These are phyloP conservation scores for Gisinianus flammeolus DNA, from an alignment of 2,888 invertebrate species.

Conservation along the genomic window DNA sequence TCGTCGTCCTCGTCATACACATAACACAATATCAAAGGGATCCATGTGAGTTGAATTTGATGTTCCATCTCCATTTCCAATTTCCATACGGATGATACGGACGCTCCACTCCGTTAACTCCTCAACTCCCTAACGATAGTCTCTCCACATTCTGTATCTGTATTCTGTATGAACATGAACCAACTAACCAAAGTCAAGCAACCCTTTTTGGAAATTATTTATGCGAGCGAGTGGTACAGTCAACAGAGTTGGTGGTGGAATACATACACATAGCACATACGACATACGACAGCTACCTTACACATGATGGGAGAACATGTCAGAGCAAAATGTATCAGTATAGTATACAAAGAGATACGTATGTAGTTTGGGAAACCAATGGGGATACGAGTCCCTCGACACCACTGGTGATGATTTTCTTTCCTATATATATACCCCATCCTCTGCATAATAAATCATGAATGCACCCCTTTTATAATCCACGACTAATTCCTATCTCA, in stretches of 20 bases:
- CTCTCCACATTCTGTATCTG: neutral
- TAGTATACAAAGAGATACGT: neutral
- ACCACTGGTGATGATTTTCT: constrained; percentile 36
- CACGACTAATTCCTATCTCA: constrained; percentile 38
- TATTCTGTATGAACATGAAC: neutral
- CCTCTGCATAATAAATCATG: constrained; percentile 24
- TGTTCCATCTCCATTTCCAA: neutral
- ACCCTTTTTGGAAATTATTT: constrained; percentile 27
- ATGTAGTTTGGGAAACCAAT: neutral
- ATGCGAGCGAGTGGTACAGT: constrained; percentile 11
- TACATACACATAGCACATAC: neutral
- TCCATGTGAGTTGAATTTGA: constrained; percentile 1
- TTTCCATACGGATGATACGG: neutral
- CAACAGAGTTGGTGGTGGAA: neutral
- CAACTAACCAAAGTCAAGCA: constrained; percentile 1
- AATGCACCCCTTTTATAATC: constrained; percentile 36
- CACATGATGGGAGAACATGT: neutral
- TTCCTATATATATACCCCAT: no score
- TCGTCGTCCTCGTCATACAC: neutral
- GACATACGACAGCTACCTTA: neutral
- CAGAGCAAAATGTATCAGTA: no score
- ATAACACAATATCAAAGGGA: neutral
- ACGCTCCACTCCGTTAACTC: neutral
- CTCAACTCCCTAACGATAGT: neutral
- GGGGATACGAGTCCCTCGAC: constrained; percentile 19